phyloP scores from a whole-genome alignment of 2,797 vertebrate genomes.

The Salmo trutta region DNA sequence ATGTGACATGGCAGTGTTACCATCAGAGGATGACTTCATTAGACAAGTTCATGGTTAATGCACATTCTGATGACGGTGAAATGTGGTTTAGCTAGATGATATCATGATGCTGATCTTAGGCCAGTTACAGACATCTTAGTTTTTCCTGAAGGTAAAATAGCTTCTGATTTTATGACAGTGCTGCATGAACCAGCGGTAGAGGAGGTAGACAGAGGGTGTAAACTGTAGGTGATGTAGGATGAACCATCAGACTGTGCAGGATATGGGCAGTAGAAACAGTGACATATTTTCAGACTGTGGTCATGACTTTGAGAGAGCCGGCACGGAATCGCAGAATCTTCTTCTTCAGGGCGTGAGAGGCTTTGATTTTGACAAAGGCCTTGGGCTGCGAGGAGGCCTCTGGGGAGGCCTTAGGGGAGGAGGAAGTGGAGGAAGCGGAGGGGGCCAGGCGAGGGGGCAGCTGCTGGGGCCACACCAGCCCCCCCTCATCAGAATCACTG shows the following conservation, averaged over 20 bases:
- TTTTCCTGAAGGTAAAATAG: slow-evolving; percentile 9
- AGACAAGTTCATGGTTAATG: slow-evolving; percentile 10
- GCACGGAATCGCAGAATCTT: slow-evolving; percentile 91
- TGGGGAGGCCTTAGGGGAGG: slow-evolving; percentile 67
- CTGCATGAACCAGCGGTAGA: slow-evolving; percentile 1
- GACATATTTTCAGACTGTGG: slow-evolving; percentile 81
- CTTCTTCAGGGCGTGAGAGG: slow-evolving; percentile 91
- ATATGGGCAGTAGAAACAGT: slow-evolving; percentile 10
- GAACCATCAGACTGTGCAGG: slow-evolving; percentile 11
- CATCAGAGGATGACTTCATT: not conserved
- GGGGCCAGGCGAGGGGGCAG: slow-evolving; percentile 81
- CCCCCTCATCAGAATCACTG: slow-evolving; percentile 88
- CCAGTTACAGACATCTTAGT: slow-evolving; percentile 1
- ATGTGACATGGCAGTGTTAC: not conserved
- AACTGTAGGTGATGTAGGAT: slow-evolving; percentile 7
- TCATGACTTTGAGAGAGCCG: slow-evolving; percentile 94
- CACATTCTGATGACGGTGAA: slow-evolving; percentile 5
- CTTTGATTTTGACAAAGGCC: slow-evolving; percentile 91
- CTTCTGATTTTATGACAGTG: slow-evolving; percentile 14
- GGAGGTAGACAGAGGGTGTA: slow-evolving; percentile 47
- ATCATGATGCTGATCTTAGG: slow-evolving; percentile 12
- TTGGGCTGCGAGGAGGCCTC: slow-evolving; percentile 72
- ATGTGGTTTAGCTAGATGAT: slow-evolving; percentile 22
- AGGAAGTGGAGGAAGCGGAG: slow-evolving; percentile 72
- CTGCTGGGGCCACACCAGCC: slow-evolving; percentile 90